A percentile compares a stretch with the other conserved stretches of the same genome.
Evolutionary conservation across 1,140 invertebrate genomes (phyloP).

Genomic region (Planococcus citri): DNA sequence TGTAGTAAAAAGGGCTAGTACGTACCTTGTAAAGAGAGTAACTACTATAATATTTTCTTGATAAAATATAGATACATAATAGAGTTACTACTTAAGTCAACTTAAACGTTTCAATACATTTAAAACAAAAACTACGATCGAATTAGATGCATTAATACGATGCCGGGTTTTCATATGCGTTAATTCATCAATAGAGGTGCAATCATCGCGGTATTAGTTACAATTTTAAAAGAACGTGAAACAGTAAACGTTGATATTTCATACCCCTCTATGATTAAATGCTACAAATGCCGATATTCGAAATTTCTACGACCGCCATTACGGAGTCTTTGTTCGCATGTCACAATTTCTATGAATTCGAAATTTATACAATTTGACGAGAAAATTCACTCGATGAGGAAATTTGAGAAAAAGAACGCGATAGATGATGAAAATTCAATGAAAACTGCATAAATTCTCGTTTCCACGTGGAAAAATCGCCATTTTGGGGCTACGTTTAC

Average conservation of each 20-base stretch:
- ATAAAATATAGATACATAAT: constrained; percentile 13
- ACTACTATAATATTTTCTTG: constrained; percentile 16
- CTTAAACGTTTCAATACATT: background rate
- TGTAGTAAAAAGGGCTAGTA: background rate
- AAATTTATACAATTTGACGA: too few relatives aligned
- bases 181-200: background rate
- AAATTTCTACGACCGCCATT: background rate
- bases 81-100: background rate
- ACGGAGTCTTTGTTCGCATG: too few relatives aligned
- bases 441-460: too few relatives aligned
- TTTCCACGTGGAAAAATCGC: too few relatives aligned
- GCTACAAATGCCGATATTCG: constrained; percentile 10
- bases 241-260: constrained; percentile 18
- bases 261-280: constrained; percentile 18
- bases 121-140: background rate
- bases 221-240: constrained; percentile 5
- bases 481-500: too few relatives aligned
- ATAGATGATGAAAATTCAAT: too few relatives aligned
- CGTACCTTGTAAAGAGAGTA: background rate
- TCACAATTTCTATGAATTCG: too few relatives aligned
- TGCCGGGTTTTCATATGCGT: background rate
- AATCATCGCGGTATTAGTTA: constrained; percentile 4
- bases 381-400: too few relatives aligned
- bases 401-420: too few relatives aligned
- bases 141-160: background rate